These are phyloP conservation scores for Octodon degus DNA, from an alignment of 2,113 vertebrate genomes.

Conservation along the genomic window DNA sequence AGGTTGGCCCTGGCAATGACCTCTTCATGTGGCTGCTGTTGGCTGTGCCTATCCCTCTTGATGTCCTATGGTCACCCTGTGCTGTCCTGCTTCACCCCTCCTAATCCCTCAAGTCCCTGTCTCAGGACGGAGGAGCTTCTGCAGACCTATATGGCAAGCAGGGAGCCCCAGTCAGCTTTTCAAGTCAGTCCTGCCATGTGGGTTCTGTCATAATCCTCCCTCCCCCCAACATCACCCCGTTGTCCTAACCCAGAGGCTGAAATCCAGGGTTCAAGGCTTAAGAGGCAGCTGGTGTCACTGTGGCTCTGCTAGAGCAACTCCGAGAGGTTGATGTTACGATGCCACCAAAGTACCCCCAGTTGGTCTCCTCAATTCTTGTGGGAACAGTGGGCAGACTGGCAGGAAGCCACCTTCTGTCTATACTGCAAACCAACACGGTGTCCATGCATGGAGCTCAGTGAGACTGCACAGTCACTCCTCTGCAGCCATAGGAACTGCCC, in stretches of 20 bases:
- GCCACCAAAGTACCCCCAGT: not conserved
- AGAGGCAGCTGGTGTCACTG: not conserved
- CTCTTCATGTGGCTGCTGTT: not conserved
- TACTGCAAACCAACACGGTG: not conserved
- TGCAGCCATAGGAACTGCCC: accelerated
- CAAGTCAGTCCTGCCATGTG: not conserved
- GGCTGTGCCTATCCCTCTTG: not conserved
- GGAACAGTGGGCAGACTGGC: not conserved
- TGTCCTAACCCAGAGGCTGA: not conserved
- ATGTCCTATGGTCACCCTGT: not conserved
- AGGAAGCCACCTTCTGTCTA: not conserved
- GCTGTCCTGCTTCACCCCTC: not conserved
- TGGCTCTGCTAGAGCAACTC: not conserved
- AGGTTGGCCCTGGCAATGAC: not conserved
- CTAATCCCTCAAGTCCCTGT: not conserved
- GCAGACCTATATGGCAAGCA: not conserved
- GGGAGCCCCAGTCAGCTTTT: not conserved
- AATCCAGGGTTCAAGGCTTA: not conserved
- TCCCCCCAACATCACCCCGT: not conserved
- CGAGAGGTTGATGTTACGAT: not conserved
- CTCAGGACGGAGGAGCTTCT: not conserved
- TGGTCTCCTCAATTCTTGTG: not conserved
- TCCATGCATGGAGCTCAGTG: not conserved
- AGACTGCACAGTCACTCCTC: not conserved
- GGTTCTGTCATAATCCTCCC: not conserved